phyloP scores from a whole-genome alignment of 2,113 vertebrate species.

The Ascaphus truei region DNA sequence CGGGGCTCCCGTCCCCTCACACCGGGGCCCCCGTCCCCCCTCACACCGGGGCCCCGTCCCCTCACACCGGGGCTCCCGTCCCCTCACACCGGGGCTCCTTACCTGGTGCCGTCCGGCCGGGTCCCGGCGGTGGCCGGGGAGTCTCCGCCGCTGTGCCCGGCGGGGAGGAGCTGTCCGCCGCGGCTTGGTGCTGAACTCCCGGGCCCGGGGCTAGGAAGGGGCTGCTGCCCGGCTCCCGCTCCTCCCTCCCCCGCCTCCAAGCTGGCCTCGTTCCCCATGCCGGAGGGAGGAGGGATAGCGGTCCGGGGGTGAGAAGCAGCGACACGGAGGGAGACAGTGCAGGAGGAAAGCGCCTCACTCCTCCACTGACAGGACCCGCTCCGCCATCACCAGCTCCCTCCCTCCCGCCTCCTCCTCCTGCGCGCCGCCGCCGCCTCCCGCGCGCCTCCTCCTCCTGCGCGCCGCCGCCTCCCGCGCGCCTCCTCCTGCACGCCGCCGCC shows the following conservation, averaged over 20 bases:
- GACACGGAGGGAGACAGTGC: too few species aligned
- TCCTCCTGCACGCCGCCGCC: not conserved
- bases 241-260: conserved; percentile 22
- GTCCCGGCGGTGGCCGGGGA: not conserved
- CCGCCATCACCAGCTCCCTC: conserved; percentile 16
- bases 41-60: not conserved
- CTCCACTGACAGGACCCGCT: not conserved
- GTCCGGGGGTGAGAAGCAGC: too few species aligned
- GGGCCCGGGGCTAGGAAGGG: not conserved
- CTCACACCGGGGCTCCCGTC: not conserved
- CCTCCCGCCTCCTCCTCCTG: not conserved
- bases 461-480: not conserved
- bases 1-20: not conserved
- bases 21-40: not conserved
- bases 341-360: too few species aligned
- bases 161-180: conserved; percentile 30
- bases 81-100: not conserved
- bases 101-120: not conserved
- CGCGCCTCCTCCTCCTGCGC: not conserved
- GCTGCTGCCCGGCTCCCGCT: conserved; percentile 6
- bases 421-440: not conserved
- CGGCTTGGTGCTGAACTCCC: conserved; percentile 19
- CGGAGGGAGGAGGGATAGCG: too few species aligned
- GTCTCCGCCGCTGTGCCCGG: conserved; percentile 15
- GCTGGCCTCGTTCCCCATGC: too few species aligned